Conservation (phyloP, 2,113 vertebrate genomes). For the Oryzias curvinotus region DNA sequence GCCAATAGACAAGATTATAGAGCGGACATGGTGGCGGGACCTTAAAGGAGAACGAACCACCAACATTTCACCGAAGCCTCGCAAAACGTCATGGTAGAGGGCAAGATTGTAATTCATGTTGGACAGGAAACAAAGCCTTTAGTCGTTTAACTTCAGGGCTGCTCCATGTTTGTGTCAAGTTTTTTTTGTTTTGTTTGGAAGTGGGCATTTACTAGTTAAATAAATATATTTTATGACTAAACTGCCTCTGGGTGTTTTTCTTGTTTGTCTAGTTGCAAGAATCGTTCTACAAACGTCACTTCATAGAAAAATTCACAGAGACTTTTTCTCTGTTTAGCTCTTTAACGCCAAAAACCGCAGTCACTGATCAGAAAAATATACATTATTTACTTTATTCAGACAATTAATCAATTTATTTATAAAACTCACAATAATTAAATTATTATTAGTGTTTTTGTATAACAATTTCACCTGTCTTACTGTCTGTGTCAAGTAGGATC, state of each 20-base stretch:
- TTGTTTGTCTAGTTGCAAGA: background rate
- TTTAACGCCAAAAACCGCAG: no score
- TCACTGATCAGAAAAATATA: no score
- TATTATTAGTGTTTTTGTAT: no score
- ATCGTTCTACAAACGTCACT: background rate
- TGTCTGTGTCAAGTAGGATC: no score
- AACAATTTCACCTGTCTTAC: no score
- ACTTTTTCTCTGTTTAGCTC: no score
- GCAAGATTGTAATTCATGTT: conserved; percentile 43
- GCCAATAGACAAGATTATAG: conserved; percentile 40
- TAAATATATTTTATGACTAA: conserved; percentile 77
- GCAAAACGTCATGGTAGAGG: background rate
- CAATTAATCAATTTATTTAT: no score
- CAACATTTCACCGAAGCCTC: background rate
- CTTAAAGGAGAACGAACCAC: conserved; percentile 12
- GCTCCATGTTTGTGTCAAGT: conserved; percentile 28
- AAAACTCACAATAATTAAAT: no score
- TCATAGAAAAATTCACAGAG: no score
- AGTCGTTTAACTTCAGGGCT: conserved; percentile 36
- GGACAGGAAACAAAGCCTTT: conserved; percentile 34
- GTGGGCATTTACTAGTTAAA: conserved; percentile 63
- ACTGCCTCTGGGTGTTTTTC: conserved; percentile 1
- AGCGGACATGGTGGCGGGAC: conserved; percentile 8
- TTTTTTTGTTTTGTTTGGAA: conserved; percentile 51
- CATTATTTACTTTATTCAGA: no score